Evolutionary conservation across 2,797 vertebrate species (phyloP).

Genomic region (Sphenodon punctatus): DNA sequence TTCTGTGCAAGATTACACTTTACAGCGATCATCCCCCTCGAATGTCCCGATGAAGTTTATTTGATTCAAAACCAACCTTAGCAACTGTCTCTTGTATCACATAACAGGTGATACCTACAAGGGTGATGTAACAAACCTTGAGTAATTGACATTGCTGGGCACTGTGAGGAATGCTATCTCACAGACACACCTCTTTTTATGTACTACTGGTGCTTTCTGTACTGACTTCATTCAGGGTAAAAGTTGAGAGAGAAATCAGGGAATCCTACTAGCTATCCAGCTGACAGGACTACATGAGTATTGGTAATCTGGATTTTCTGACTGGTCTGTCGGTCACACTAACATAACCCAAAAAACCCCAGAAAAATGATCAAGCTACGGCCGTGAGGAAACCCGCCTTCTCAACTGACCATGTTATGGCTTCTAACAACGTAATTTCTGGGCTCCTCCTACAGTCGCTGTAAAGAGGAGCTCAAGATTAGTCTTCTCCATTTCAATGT

Average conservation of each 20-base stretch:
- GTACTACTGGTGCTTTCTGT: background rate
- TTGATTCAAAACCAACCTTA: conserved; percentile 41
- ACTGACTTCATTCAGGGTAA: background rate
- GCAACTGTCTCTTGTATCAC: background rate
- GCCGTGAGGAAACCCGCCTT: background rate
- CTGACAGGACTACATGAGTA: background rate
- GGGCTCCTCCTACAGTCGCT: background rate
- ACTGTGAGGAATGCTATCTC: background rate
- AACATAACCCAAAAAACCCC: background rate
- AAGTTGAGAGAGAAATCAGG: conserved; percentile 19
- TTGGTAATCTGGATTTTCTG: background rate
- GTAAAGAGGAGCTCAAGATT: accelerated
- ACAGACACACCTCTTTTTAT: background rate
- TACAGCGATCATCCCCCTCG: conserved; percentile 23
- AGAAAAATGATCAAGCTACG: background rate
- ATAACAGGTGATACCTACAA: background rate
- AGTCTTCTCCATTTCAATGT: background rate
- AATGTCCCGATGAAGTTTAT: conserved; percentile 57
- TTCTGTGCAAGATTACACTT: conserved; percentile 8
- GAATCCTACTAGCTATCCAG: background rate
- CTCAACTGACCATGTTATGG: background rate
- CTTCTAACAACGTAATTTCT: background rate
- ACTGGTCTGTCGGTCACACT: background rate
- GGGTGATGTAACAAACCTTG: background rate
- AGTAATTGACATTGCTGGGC: background rate